phyloP scores from a whole-genome alignment of 1,140 invertebrate genomes.

The Globodera ellingtonae region DNA sequence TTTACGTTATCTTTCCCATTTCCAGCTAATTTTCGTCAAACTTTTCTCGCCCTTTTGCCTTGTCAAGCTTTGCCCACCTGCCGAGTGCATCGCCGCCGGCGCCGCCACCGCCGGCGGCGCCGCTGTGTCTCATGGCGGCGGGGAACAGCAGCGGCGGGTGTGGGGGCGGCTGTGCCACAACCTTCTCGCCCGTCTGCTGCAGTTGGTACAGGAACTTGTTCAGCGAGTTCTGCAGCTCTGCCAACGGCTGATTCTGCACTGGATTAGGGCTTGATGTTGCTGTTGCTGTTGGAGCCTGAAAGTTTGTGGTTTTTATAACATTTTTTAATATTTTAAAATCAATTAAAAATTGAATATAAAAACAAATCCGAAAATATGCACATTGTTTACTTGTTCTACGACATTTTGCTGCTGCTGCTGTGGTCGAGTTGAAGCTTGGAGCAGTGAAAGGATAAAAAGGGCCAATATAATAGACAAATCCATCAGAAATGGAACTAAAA shows the following conservation, averaged over 20 bases:
- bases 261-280: background rate
- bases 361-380: background rate
- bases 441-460: background rate
- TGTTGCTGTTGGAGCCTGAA: background rate
- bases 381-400: background rate
- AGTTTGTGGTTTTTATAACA: background rate
- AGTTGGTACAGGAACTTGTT: slow-evolving; percentile 29
- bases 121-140: no score
- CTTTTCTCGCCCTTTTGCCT: no score
- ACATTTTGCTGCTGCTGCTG: background rate
- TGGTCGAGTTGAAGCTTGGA: background rate
- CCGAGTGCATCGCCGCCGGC: no score
- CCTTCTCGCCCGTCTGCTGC: slow-evolving; percentile 3
- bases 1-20: no score
- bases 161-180: background rate
- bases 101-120: background rate
- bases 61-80: background rate
- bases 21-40: no score
- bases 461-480: no score
- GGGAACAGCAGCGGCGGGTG: background rate
- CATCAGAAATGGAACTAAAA: no score
- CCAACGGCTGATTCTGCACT: background rate
- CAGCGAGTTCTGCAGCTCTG: slow-evolving; percentile 10
- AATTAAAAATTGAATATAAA: background rate
- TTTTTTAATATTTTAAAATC: no score